These are phyloP conservation scores for Nerophis ophidion DNA, from an alignment of 2,113 vertebrate genomes.

Conservation along the genomic window DNA sequence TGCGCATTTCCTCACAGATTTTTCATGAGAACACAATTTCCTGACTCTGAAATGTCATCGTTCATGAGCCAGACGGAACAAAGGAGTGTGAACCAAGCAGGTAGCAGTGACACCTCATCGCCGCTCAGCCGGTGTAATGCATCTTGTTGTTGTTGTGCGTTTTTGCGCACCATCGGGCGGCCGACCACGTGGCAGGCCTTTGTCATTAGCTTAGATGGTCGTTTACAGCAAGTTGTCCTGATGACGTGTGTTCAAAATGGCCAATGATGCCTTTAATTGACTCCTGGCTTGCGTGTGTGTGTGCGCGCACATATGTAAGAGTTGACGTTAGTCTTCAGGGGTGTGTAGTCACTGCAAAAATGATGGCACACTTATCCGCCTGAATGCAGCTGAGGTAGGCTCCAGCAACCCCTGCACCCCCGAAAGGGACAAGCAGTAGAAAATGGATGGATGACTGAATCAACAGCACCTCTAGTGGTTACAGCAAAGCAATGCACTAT, in stretches of 20 bases:
- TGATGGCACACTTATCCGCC: no score
- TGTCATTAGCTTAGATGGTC: no score
- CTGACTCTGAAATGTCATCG: conserved; percentile 39
- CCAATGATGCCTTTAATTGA: background rate
- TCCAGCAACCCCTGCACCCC: no score
- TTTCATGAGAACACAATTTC: conserved; percentile 40
- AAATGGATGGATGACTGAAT: no score
- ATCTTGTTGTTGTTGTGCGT: conserved; percentile 47
- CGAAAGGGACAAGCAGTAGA: no score
- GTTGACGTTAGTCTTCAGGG: background rate
- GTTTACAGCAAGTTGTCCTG: no score
- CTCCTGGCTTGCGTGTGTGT: background rate
- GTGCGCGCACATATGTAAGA: background rate
- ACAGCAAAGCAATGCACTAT: background rate
- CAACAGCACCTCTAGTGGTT: background rate
- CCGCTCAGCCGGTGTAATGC: conserved; percentile 31
- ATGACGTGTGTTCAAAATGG: background rate
- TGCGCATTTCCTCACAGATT: conserved; percentile 49
- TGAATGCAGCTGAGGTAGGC: no score
- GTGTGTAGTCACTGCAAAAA: background rate
- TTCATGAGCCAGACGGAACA: conserved; percentile 33
- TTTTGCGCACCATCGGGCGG: conserved; percentile 8
- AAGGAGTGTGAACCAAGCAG: conserved; percentile 25
- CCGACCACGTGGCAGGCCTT: no score
- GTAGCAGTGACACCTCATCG: conserved; percentile 37